These are phyloP conservation scores for Sphaeramia orbicularis DNA, from an alignment of 2,797 vertebrate species.

Conservation along the genomic window DNA sequence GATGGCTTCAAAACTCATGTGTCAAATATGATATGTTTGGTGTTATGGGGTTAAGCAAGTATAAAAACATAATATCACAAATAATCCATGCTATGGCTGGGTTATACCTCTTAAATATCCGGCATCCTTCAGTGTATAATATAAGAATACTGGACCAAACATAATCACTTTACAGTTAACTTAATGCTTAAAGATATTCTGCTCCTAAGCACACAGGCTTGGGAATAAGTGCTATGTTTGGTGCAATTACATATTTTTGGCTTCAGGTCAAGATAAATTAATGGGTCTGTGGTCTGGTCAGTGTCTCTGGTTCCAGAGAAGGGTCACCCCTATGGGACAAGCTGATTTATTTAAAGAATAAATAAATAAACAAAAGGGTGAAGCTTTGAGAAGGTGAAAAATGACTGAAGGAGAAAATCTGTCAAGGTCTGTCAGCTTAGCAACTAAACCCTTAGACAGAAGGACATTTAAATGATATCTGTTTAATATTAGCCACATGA, in stretches of 20 bases:
- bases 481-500: conserved; percentile 37
- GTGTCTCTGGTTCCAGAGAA: conserved; percentile 22
- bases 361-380: no score
- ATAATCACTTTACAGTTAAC: no score
- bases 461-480: conserved; percentile 24
- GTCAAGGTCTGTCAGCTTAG: conserved; percentile 11
- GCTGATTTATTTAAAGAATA: conserved; percentile 4
- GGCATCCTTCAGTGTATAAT: no score
- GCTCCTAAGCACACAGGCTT: not conserved
- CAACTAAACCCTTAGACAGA: conserved; percentile 14
- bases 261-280: conserved; percentile 18
- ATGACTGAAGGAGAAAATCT: conserved; percentile 5
- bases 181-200: no score
- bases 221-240: not conserved
- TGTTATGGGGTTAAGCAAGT: no score
- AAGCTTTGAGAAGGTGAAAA: conserved; percentile 2
- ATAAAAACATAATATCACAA: no score
- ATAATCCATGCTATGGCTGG: no score
- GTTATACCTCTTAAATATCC: no score
- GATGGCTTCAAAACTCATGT: no score
- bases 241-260: conserved; percentile 11
- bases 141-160: no score
- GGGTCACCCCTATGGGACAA: not conserved
- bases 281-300: conserved; percentile 26
- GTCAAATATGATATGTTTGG: no score